Percentiles rank a stretch among this genome's conserved stretches.
phyloP scores from a whole-genome alignment of 2,797 vertebrate species.

The Oreonectes daqikongensis region DNA sequence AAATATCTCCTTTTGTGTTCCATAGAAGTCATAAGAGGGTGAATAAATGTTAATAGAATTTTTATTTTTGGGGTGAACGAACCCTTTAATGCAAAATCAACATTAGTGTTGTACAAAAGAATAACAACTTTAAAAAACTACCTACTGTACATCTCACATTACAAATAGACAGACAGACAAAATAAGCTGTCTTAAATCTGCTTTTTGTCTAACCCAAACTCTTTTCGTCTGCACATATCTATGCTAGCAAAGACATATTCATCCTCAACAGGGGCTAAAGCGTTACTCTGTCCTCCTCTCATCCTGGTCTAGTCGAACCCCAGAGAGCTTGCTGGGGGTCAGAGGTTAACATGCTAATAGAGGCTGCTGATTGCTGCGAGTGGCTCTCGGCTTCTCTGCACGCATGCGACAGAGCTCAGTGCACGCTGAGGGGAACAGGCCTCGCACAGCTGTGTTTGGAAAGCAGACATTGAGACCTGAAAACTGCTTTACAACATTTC shows the following conservation, averaged over 20 bases:
- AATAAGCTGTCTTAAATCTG: background rate
- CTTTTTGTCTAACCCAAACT: background rate
- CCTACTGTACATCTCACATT: background rate
- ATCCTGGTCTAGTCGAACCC: slow-evolving; percentile 52
- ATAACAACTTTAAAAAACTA: background rate
- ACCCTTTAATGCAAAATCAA: background rate
- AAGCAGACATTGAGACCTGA: slow-evolving; percentile 66
- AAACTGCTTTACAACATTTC: slow-evolving; percentile 77
- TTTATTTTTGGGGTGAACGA: too few species aligned
- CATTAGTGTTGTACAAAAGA: background rate
- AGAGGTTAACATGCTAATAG: slow-evolving; percentile 79
- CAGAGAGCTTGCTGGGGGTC: slow-evolving; percentile 67
- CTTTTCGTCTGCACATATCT: slow-evolving; percentile 57
- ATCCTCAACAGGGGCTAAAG: slow-evolving; percentile 21
- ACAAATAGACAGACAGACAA: background rate
- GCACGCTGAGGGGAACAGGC: slow-evolving; percentile 56
- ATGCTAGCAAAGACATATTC: slow-evolving; percentile 34
- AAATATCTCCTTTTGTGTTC: too few species aligned
- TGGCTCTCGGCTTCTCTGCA: slow-evolving; percentile 66
- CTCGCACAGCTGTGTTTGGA: slow-evolving; percentile 74
- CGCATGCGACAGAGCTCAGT: slow-evolving; percentile 67
- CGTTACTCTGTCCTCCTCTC: slow-evolving; percentile 39
- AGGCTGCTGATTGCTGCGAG: slow-evolving; percentile 75
- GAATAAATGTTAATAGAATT: too few species aligned
- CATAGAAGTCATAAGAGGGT: too few species aligned